These are phyloP conservation scores for Podarcis siculus DNA, from an alignment of 2,797 vertebrate species.

Conservation along the genomic window DNA sequence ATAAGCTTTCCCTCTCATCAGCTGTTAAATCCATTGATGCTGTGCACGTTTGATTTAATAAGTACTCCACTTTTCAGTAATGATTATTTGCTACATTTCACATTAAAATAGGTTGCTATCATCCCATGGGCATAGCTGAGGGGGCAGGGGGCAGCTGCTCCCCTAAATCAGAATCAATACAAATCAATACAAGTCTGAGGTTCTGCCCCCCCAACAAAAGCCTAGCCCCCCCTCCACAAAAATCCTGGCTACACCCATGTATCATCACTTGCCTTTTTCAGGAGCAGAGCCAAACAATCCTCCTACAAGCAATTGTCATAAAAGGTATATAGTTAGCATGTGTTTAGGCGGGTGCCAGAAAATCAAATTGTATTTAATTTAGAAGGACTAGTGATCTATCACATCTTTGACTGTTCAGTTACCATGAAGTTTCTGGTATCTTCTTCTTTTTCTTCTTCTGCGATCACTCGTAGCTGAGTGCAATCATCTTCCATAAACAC, in stretches of 20 bases:
- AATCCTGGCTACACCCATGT: no score
- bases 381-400: not conserved
- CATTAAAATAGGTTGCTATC: constrained; percentile 52
- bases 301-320: not conserved
- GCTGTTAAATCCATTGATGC: constrained; percentile 75
- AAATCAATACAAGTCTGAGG: no score
- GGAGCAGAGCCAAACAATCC: not conserved
- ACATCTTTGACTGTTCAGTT: not conserved
- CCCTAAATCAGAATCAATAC: no score
- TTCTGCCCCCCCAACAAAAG: no score
- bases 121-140: not conserved
- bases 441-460: not conserved
- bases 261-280: not conserved
- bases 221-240: no score
- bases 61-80: constrained; percentile 68
- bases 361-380: not conserved
- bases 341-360: not conserved
- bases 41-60: constrained; percentile 74
- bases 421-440: not conserved
- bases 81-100: constrained; percentile 66
- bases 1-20: constrained; percentile 74
- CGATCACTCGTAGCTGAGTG: no score
- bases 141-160: no score
- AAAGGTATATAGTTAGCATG: not conserved
- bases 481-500: no score